Evolutionary conservation across 1,140 invertebrate genomes (phyloP).

Genomic region (Bursaphelenchus mucronatus): DNA sequence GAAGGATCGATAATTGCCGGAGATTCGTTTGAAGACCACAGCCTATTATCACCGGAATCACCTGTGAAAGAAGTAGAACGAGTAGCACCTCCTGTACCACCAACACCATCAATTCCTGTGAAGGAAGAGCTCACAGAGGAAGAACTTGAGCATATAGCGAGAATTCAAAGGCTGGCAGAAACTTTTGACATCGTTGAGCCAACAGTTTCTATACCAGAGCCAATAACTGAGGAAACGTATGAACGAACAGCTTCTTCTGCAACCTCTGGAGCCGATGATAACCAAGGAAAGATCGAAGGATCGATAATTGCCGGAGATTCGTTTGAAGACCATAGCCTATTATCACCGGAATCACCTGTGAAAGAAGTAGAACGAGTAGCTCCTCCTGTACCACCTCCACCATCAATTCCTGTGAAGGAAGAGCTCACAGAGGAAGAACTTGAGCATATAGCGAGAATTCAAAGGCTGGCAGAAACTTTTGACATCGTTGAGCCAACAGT

Average conservation of each 20-base stretch:
- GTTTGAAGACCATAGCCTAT: not conserved
- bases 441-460: not conserved
- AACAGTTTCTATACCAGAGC: too few relatives aligned
- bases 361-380: constrained; percentile 1
- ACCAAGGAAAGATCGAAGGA: not conserved
- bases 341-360: too few relatives aligned
- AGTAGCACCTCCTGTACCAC: not conserved
- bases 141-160: constrained; percentile 34
- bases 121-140: constrained; percentile 10
- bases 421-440: constrained; percentile 1
- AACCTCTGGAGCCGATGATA: constrained; percentile 14
- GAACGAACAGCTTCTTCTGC: too few relatives aligned
- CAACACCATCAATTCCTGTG: too few relatives aligned
- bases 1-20: not conserved
- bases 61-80: too few relatives aligned
- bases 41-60: too few relatives aligned
- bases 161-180: constrained; percentile 27
- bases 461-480: not conserved
- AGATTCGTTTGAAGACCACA: not conserved
- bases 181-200: not conserved
- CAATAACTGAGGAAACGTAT: too few relatives aligned
- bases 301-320: too few relatives aligned
- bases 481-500: not conserved
- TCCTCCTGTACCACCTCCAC: constrained; percentile 1
- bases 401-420: not conserved